These are phyloP conservation scores for Manacus vitellinus DNA, from an alignment of 2,113 vertebrate genomes.

Conservation along the genomic window DNA sequence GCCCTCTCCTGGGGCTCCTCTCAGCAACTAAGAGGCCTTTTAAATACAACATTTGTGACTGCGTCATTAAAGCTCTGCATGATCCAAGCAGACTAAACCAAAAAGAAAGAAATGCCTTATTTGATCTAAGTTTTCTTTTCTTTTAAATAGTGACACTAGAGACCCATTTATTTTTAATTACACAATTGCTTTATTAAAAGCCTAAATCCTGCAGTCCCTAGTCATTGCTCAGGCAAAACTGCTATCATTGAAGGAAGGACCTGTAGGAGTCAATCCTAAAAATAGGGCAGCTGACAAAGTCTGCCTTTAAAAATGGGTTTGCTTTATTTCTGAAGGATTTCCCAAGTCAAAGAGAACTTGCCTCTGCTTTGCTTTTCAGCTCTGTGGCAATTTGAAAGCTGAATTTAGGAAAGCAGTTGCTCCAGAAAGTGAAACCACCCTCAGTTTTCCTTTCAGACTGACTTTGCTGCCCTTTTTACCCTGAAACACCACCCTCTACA, in stretches of 20 bases:
- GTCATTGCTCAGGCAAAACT: conserved; percentile 56
- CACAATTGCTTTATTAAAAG: conserved; percentile 68
- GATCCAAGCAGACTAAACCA: conserved; percentile 59
- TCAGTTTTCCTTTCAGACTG: background rate
- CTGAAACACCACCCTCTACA: background rate
- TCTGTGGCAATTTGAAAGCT: background rate
- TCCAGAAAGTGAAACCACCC: background rate
- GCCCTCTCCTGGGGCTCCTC: conserved; percentile 62
- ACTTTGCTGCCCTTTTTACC: background rate
- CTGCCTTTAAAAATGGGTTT: conserved; percentile 26
- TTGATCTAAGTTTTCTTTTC: conserved; percentile 67
- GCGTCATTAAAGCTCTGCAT: conserved; percentile 63
- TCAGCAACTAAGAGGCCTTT: conserved; percentile 67
- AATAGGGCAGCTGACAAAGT: conserved; percentile 62
- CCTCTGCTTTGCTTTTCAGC: conserved; percentile 9
- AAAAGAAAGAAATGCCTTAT: conserved; percentile 68
- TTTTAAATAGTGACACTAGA: conserved; percentile 66
- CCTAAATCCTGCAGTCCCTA: conserved; percentile 57
- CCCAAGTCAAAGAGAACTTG: conserved; percentile 2
- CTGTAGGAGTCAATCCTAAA: conserved; percentile 59
- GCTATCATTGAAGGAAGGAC: conserved; percentile 49
- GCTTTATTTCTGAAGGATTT: conserved; percentile 49
- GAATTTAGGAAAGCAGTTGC: background rate
- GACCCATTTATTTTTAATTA: conserved; percentile 72
- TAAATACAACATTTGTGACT: conserved; percentile 69